Evolutionary conservation across 2,888 invertebrate genomes (phyloP), one percentile per base, ranked within the genome.

Genomic region (Dinocampus coccinellae): DNA sequence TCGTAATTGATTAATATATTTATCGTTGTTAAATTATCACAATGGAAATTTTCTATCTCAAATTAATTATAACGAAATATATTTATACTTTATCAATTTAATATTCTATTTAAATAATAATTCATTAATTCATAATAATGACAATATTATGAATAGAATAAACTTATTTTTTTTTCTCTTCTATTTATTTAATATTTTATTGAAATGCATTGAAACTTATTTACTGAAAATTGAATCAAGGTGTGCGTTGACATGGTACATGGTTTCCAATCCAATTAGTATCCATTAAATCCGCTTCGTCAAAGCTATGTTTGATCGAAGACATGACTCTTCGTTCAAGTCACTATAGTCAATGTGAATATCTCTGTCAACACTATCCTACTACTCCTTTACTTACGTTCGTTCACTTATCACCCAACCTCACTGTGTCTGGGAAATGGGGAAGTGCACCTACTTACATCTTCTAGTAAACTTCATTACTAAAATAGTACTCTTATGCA

Each of bases 391-490:
- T n/a, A n/a, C n/a, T 57, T 26, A 13, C 57, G 22, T 26, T n/a
- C 47, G 16, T 16, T 24, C 29, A 58, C 58, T 24, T 58, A 58
- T 10, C 58, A 6, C 33, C 9, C 29, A 67, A 74, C 75, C 72
- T 78, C 73, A 75, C 75, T 74, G 42, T 74, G 53, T 72, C 71
- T 76, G 62, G 39, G 52, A 63, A 71, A 64, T 63, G 57, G 69
- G 63, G 29, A 64, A 63, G 69, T 70, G 69, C 69, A 70, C 53
- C 64, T 52, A 66, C 36, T 24, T 55, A 69, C 73, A 74, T 79
- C 75, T 80, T 76, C 70, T 39, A 55, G 22, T 57, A 76, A 79
- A 80, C 76, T 76, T 77, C 76, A 78, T 80, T 80, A 80, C 70
- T 73, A 66, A 72, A 74, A 73, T 76, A 78, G 75, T 78, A 67